phyloP scores from a whole-genome alignment of 2,113 vertebrate genomes.

The Corythaixoides concolor region DNA sequence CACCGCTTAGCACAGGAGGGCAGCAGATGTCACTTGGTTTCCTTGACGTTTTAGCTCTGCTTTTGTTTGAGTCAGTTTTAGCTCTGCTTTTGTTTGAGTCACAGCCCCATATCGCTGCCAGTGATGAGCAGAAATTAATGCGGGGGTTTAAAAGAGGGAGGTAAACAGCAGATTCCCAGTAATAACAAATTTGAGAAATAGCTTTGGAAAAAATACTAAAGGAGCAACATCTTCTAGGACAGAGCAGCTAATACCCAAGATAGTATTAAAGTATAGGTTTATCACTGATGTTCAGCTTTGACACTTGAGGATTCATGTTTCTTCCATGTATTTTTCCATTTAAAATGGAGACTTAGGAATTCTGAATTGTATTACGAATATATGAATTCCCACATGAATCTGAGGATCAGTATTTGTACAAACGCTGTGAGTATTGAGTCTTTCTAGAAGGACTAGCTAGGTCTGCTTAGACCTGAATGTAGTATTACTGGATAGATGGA shows the following conservation, averaged over 20 bases:
- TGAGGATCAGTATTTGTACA: not conserved
- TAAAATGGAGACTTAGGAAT: not conserved
- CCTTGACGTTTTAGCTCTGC: not conserved
- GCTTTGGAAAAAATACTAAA: not conserved
- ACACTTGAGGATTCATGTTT: not conserved
- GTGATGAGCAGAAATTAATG: not conserved
- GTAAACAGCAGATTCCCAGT: not conserved
- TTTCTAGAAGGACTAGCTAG: not conserved
- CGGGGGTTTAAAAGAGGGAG: not conserved
- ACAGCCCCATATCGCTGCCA: fast-evolving
- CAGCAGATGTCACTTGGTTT: not conserved
- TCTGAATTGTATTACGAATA: not conserved
- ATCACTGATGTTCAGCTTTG: not conserved
- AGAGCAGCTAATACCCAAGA: not conserved
- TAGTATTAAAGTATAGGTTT: not conserved
- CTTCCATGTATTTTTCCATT: not conserved
- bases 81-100: not conserved
- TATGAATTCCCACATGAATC: not conserved
- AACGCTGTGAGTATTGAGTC: not conserved
- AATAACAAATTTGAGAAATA: not conserved
- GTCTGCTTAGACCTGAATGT: not conserved
- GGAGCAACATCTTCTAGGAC: not conserved
- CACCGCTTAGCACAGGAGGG: fast-evolving
- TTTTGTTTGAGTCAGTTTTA: not conserved
- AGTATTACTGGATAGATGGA: not conserved